Percentiles rank a stretch among this genome's conserved stretches.
Conservation (phyloP, 1,140 invertebrate genomes). For the Lasioglossum albipes region DNA sequence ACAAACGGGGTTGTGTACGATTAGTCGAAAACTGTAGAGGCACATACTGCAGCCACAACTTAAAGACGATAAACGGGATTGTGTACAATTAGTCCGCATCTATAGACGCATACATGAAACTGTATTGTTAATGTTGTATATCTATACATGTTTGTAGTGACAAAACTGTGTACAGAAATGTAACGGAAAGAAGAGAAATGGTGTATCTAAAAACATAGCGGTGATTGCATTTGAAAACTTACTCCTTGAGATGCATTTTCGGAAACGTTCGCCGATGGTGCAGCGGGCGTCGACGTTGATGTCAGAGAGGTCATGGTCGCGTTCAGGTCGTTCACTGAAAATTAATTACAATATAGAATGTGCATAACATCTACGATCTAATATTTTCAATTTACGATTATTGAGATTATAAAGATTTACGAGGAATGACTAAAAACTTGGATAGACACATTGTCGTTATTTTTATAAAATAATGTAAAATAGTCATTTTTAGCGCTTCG, state of each 20-base stretch:
- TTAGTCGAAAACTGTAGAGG: conserved; percentile 41
- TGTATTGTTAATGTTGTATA: conserved; percentile 58
- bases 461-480: too few species aligned
- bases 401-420: too few species aligned
- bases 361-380: too few species aligned
- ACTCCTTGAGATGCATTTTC: conserved; percentile 75
- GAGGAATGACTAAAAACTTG: too few species aligned
- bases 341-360: neutral
- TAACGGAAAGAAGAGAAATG: neutral
- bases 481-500: too few species aligned
- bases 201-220: neutral
- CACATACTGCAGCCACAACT: conserved; percentile 65
- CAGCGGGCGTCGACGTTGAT: conserved; percentile 66
- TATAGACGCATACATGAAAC: conserved; percentile 50
- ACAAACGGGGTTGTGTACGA: conserved; percentile 32
- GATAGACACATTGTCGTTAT: too few species aligned
- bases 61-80: conserved; percentile 31
- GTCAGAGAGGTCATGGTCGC: conserved; percentile 82
- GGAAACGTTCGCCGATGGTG: conserved; percentile 49
- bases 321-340: conserved; percentile 80
- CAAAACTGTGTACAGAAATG: conserved; percentile 21
- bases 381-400: too few species aligned
- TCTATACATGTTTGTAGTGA: conserved; percentile 19
- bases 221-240: conserved; percentile 58
- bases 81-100: conserved; percentile 38